Evolutionary conservation across 2,797 vertebrate species (phyloP), one percentile per base, ranked within the genome.

Genomic region (Pangasius krempfi): DNA sequence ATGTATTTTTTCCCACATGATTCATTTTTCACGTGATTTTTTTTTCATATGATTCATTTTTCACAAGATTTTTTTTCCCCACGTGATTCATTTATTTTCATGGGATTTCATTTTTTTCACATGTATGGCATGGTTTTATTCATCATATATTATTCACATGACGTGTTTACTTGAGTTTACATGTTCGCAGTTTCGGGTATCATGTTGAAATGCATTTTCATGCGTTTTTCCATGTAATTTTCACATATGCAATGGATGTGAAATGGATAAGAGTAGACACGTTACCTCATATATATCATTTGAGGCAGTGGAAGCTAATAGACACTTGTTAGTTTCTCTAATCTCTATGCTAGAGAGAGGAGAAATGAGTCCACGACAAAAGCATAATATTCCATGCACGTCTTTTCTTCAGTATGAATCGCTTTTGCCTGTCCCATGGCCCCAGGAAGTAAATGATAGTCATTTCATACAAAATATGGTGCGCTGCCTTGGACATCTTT

Each of bases 371-470:
- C 79, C 10, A 25, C 0, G 30, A 80, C 50, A 40, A 62, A 47
- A 44, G 4, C 27, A 84, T 12, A 16, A 66, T 5, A 84, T 47
- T 83, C 25, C 40, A 0, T 27, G 3, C 40, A 44, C 6, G 58
- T 47, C 27, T 47, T 66, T 84, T 47, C 81, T 66, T 84, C 58
- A 66, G 60, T 60, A 84, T n/a, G 58, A 84, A 84, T 66, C 40
- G 10, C 58, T 84, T 27, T 6, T 27, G 14, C 66, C 40, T 30
- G 81, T 84, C 27, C 27, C 14, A 30, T 8, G 16, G 40, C 60
- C 81, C 14, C 40, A 30, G 81, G 81, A 84, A 66, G 81, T 84
- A 84, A 84, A 66, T 84, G 40, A 84, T 66, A 64, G 58, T 84
- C 27, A 84, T 84, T 84, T 84, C 81, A 84, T 50, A 30, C 60